Evolutionary conservation across 2,797 vertebrate species (phyloP).

Genomic region (Sphenodon punctatus): DNA sequence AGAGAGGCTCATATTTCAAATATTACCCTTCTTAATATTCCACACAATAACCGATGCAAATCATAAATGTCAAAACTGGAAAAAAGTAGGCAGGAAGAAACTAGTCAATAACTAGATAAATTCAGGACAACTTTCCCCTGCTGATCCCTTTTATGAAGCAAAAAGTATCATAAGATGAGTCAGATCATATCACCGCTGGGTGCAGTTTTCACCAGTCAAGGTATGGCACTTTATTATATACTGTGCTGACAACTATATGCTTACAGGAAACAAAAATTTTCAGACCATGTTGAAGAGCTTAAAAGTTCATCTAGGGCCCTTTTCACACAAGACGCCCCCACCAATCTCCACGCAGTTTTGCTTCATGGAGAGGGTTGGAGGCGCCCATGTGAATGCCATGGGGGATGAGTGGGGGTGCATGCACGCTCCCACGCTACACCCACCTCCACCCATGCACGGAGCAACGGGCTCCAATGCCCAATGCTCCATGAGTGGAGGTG

Average conservation of each 20-base stretch:
- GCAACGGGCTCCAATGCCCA: too few species aligned
- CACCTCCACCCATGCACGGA: too few species aligned
- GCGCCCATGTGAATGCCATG: too few species aligned
- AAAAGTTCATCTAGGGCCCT: too few species aligned
- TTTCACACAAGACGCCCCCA: too few species aligned
- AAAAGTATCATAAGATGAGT: not conserved
- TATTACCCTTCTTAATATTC: conserved; percentile 2
- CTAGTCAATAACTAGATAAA: conserved; percentile 12
- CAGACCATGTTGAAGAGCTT: too few species aligned
- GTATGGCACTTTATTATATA: not conserved
- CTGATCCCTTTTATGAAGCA: not conserved
- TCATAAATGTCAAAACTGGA: not conserved
- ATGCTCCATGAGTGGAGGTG: too few species aligned
- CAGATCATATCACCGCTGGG: not conserved
- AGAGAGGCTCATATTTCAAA: conserved; percentile 14
- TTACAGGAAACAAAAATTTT: too few species aligned
- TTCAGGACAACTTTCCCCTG: not conserved
- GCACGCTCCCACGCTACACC: too few species aligned
- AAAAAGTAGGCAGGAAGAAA: not conserved
- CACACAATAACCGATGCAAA: conserved; percentile 1
- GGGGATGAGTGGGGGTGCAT: too few species aligned
- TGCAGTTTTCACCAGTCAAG: not conserved
- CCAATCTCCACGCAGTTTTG: too few species aligned
- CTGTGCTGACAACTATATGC: not conserved
- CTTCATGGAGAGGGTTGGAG: too few species aligned